A percentile compares a stretch with the other conserved stretches of the same genome.
Conservation (phyloP, 1,140 invertebrate genomes). For the Zaprionus gabonicus region DNA sequence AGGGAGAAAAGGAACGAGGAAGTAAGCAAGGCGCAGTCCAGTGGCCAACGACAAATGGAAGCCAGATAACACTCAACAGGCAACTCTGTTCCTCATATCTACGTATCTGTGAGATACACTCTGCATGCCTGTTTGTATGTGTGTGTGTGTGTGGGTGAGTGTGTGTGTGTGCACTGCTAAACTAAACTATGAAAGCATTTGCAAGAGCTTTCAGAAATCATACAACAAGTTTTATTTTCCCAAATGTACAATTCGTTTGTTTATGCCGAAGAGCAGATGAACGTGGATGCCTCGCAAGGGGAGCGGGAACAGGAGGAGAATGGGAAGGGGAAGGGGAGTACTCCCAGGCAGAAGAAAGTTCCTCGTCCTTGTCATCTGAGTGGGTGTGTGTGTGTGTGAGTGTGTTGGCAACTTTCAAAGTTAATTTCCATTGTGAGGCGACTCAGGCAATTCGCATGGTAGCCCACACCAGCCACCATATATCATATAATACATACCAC, state of each 20-base stretch:
- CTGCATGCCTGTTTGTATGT: not conserved
- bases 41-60: slow-evolving; percentile 9
- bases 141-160: not conserved
- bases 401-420: slow-evolving; percentile 1
- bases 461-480: not conserved
- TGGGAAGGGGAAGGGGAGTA: not conserved
- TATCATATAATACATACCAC: not conserved
- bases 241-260: slow-evolving; percentile 6
- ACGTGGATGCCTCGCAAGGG: not conserved
- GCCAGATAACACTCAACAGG: slow-evolving; percentile 5
- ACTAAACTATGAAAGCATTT: slow-evolving; percentile 7
- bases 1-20: not conserved
- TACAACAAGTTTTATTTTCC: slow-evolving; percentile 6
- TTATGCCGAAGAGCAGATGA: not conserved
- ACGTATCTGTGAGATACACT: not conserved
- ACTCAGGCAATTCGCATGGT: not conserved
- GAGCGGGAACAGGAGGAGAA: too few species aligned
- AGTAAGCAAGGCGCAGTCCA: not conserved
- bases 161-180: not conserved
- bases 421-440: slow-evolving; percentile 3
- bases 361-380: not conserved
- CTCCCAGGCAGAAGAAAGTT: not conserved
- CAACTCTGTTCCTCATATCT: slow-evolving; percentile 1
- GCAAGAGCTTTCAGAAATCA: slow-evolving; percentile 2
- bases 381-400: not conserved